Evolutionary conservation across 2,888 invertebrate species (phyloP), one percentile per base, ranked within the genome.

Genomic region (Andrena camellia): DNA sequence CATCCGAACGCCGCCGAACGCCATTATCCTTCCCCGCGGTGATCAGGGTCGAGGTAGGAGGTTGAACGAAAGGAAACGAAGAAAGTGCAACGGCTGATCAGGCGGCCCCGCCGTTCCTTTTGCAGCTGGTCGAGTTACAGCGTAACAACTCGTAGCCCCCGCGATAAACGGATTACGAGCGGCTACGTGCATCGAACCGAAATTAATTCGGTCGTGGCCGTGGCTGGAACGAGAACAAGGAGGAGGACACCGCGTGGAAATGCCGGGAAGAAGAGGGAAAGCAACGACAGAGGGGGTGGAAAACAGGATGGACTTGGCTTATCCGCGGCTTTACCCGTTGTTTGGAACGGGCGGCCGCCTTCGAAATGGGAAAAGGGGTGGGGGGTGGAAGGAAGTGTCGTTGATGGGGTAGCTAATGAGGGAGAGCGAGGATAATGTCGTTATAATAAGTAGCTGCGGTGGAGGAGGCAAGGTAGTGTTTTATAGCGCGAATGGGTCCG

Each of bases 381-480:
- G 75, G 69, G 79, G 59, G 64, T 69, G 81, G 85, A 78, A 81
- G 85, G 79, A 84, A 85, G 82, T 81, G 86, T 85, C 79, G 77
- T 72, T 86, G 90, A 91, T 89, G 87, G 83, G 81, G 80, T 83
- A 81, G 88, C 86, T 91, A 90, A 91, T 90, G 90, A 90, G 85
- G 76, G 75, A 75, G 79, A 84, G 83, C 68, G 85, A 76, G 85
- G 86, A 85, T 91, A 90, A 91, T 89, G 87, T 88, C 88, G 87
- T 91, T 92, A 91, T 92, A 91, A 92, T 91, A 91, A 92, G 92
- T 90, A 91, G 87, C 81, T 86, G 86, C 80, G 78, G 60, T 20
- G 77, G 81, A 87, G 86, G 76, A 78, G 88, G 80, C 72, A 80
- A 81, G 86, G 85, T 74, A 88, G 89, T 91, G 87, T 90, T 90